Evolutionary conservation across 2,888 invertebrate genomes (phyloP).

Genomic region (Muschampia plurimacula): DNA sequence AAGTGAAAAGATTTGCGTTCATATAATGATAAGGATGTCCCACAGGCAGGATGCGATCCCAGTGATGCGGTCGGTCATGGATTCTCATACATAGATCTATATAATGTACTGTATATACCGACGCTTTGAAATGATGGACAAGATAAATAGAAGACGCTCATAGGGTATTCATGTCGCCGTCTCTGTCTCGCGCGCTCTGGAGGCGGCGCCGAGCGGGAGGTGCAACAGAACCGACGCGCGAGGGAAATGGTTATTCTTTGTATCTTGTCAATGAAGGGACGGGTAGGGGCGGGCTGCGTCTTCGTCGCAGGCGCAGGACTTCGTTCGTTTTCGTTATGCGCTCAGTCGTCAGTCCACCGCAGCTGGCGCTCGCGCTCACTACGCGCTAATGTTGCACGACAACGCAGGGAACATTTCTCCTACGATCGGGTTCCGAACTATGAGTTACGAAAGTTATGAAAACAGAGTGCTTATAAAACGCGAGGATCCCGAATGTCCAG

Average conservation of each 20-base stretch:
- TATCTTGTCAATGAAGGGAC: slow-evolving; percentile 83
- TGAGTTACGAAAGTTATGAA: slow-evolving; percentile 76
- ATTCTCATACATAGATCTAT: slow-evolving; percentile 48
- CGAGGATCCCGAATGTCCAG: slow-evolving; percentile 70
- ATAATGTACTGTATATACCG: slow-evolving; percentile 62
- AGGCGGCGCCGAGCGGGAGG: slow-evolving; percentile 62
- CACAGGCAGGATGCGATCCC: slow-evolving; percentile 59
- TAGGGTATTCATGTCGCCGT: slow-evolving; percentile 56
- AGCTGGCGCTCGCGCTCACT: slow-evolving; percentile 66
- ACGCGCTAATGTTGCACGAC: slow-evolving; percentile 59
- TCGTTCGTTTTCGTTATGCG: slow-evolving; percentile 23
- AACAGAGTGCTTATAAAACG: slow-evolving; percentile 74
- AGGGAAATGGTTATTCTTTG: slow-evolving; percentile 80
- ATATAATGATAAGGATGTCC: neutral
- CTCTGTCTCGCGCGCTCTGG: slow-evolving; percentile 64
- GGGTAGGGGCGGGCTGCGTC: slow-evolving; percentile 71
- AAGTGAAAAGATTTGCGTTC: neutral
- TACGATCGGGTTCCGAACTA: slow-evolving; percentile 53
- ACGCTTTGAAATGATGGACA: slow-evolving; percentile 72
- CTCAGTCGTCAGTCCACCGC: slow-evolving; percentile 55
- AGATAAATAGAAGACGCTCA: slow-evolving; percentile 77
- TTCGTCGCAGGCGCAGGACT: slow-evolving; percentile 65
- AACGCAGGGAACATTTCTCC: slow-evolving; percentile 45
- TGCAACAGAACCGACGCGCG: slow-evolving; percentile 57
- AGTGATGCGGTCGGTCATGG: slow-evolving; percentile 70